A percentile compares a stretch with the other conserved stretches of the same genome.
Conservation (phyloP, 2,113 vertebrate genomes). For the Albula glossodonta region DNA sequence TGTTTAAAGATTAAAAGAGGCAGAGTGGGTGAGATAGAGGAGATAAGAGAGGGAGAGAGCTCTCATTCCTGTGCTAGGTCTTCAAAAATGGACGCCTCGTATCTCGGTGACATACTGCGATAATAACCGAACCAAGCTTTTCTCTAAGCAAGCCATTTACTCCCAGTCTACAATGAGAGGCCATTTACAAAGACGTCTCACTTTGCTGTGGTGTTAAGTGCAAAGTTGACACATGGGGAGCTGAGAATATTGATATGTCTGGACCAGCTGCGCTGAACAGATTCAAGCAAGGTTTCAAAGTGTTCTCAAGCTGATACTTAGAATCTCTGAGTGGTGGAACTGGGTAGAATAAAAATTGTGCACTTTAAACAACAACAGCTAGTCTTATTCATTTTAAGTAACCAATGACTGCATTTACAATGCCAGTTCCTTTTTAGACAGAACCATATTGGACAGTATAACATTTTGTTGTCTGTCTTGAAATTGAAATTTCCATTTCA, state of each 20-base stretch:
- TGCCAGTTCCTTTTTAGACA: not conserved
- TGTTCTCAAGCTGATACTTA: not conserved
- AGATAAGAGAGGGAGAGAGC: slow-evolving; percentile 8
- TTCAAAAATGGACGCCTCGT: slow-evolving; percentile 21
- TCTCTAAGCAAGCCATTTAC: slow-evolving; percentile 7
- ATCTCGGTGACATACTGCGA: not conserved
- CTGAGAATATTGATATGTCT: not conserved
- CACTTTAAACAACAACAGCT: not conserved
- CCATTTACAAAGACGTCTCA: not conserved
- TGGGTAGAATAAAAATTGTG: not conserved
- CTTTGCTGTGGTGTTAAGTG: not conserved
- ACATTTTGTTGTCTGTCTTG: not conserved
- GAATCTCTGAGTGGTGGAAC: not conserved
- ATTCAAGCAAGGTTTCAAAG: not conserved
- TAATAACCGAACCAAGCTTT: not conserved
- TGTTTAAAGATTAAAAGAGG: slow-evolving; percentile 40
- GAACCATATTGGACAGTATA: not conserved
- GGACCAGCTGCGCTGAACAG: not conserved
- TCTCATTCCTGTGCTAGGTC: slow-evolving; percentile 58
- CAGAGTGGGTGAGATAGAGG: not conserved
- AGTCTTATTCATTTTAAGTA: not conserved
- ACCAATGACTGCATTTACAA: not conserved
- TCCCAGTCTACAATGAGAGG: not conserved
- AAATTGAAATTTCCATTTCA: not conserved
- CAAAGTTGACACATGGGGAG: not conserved